Percentiles rank a stretch among this genome's conserved stretches.
phyloP scores from a whole-genome alignment of 2,888 invertebrate species.

The Drosophila incognita region DNA sequence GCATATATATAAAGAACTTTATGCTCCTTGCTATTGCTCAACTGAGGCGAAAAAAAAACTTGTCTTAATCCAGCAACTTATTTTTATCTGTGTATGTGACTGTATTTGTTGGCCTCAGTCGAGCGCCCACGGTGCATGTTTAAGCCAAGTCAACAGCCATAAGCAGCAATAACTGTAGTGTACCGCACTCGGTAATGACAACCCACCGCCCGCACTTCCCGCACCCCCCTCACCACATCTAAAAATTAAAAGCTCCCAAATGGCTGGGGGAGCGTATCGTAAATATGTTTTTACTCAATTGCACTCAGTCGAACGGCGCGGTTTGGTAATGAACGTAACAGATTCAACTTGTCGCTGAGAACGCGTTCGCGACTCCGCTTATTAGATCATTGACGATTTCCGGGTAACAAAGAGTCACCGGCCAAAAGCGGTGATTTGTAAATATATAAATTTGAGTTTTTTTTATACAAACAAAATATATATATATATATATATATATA shows the following conservation, averaged over 20 bases:
- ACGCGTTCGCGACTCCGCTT: conserved; percentile 44
- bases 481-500: neutral
- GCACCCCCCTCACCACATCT: neutral
- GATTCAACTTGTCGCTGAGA: conserved; percentile 61
- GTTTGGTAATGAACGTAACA: conserved; percentile 72
- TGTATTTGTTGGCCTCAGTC: conserved; percentile 28
- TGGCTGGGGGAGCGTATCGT: conserved; percentile 63
- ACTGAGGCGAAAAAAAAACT: neutral
- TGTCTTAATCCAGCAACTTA: neutral
- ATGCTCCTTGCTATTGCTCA: neutral
- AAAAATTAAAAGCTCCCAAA: conserved; percentile 55
- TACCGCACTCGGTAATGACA: conserved; percentile 53
- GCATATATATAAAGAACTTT: neutral
- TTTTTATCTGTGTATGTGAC: conserved; percentile 9
- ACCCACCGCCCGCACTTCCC: neutral
- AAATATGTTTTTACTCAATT: conserved; percentile 69
- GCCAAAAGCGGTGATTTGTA: conserved; percentile 32
- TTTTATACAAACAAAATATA: neutral
- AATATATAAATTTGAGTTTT: conserved; percentile 14
- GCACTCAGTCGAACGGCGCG: conserved; percentile 70
- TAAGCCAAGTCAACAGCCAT: conserved; percentile 41
- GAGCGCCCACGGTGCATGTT: conserved; percentile 40
- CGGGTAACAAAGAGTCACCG: conserved; percentile 34
- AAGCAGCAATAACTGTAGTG: conserved; percentile 49
- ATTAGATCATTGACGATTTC: conserved; percentile 70